A percentile compares a stretch with the other conserved stretches of the same genome.
phyloP scores from a whole-genome alignment of 2,797 vertebrate species.

The Pseudomugil tenellus region DNA sequence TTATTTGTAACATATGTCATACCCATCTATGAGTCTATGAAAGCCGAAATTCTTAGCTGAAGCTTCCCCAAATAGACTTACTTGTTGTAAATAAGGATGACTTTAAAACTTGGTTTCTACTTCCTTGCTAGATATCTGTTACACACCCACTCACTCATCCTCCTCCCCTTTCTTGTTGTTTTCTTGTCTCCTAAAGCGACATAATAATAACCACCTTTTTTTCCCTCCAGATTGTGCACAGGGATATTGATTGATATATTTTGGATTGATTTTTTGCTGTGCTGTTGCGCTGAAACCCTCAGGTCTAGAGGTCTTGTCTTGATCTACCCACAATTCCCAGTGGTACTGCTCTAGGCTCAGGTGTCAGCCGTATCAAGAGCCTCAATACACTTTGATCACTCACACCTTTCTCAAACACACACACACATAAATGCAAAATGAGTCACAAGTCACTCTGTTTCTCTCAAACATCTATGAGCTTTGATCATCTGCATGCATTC shows the following conservation, averaged over 20 bases:
- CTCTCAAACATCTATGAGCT: slow-evolving; percentile 50
- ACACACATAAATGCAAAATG: slow-evolving; percentile 56
- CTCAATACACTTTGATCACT: slow-evolving; percentile 70
- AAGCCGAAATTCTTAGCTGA: slow-evolving; percentile 9
- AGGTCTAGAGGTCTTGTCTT: slow-evolving; percentile 71
- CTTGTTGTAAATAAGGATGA: slow-evolving; percentile 29
- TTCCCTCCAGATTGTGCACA: slow-evolving; percentile 32
- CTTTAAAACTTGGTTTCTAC: slow-evolving; percentile 38
- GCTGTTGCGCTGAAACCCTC: slow-evolving; percentile 57
- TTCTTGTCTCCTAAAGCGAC: slow-evolving; percentile 62
- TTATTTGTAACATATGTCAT: slow-evolving; percentile 55
- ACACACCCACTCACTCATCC: slow-evolving; percentile 33
- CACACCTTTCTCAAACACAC: slow-evolving; percentile 42
- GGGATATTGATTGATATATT: slow-evolving; percentile 67
- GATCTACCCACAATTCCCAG: slow-evolving; percentile 72
- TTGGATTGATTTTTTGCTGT: slow-evolving; percentile 66
- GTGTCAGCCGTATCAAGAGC: slow-evolving; percentile 69
- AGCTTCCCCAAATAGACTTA: slow-evolving; percentile 34
- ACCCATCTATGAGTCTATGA: slow-evolving; percentile 33
- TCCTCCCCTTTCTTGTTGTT: slow-evolving; percentile 26
- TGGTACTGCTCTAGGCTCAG: slow-evolving; percentile 66
- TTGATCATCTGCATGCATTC: slow-evolving; percentile 63
- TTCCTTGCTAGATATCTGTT: slow-evolving; percentile 40
- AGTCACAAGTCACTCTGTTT: slow-evolving; percentile 57
- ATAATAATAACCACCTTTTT: slow-evolving; percentile 45